phyloP scores from a whole-genome alignment of 2,888 invertebrate genomes.

The Chirona hameri region DNA sequence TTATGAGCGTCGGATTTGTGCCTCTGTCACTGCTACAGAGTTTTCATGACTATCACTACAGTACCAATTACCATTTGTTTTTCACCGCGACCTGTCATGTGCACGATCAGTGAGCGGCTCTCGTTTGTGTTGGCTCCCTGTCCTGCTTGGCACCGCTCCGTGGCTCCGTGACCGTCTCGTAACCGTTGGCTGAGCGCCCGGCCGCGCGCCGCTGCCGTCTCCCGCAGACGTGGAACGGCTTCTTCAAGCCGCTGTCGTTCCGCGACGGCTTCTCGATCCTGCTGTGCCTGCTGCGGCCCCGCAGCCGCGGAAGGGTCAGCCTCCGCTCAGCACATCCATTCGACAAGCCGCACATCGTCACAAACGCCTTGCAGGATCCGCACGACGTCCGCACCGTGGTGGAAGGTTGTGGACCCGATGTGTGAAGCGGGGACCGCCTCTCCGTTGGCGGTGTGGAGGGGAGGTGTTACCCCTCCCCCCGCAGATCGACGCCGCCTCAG shows the following conservation, averaged over 20 bases:
- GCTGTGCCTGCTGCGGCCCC: constrained; percentile 85
- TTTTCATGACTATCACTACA: too few relatives aligned
- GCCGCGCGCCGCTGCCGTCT: neutral
- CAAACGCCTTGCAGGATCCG: constrained; percentile 85
- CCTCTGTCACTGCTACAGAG: too few relatives aligned
- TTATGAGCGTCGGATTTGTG: too few relatives aligned
- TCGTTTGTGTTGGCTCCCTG: too few relatives aligned
- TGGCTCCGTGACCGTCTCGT: neutral
- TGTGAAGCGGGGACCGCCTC: too few relatives aligned
- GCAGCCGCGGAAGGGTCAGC: constrained; percentile 75
- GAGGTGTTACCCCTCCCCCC: too few relatives aligned
- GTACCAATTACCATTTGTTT: too few relatives aligned
- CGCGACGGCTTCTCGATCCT: constrained; percentile 75
- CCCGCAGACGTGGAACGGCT: constrained; percentile 45
- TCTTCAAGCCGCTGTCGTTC: constrained; percentile 65
- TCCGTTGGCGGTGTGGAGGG: too few relatives aligned
- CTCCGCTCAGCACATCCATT: constrained; percentile 72
- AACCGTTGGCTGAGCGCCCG: neutral
- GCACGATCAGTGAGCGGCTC: too few relatives aligned
- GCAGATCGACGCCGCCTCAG: too few relatives aligned
- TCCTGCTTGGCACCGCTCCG: too few relatives aligned
- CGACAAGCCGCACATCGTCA: constrained; percentile 76
- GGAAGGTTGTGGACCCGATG: constrained; percentile 56
- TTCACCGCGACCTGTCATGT: too few relatives aligned
- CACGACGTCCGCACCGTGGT: constrained; percentile 73